These are phyloP conservation scores for Alviniconcha marisindica DNA, from an alignment of 1,140 invertebrate genomes.

Conservation along the genomic window DNA sequence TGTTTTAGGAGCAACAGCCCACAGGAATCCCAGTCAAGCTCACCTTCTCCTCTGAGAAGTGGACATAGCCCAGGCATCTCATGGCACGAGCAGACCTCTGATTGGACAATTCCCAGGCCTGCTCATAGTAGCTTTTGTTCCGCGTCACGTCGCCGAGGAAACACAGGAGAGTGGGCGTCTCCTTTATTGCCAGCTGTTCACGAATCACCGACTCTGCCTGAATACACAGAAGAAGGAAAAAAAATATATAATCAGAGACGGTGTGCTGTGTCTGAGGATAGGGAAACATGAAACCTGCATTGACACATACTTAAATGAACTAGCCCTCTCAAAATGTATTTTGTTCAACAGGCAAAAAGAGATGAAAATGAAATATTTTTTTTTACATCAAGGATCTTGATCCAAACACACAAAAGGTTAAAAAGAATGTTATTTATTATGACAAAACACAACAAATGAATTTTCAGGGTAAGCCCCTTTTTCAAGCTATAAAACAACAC, in stretches of 20 bases:
- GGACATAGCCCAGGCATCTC: slow-evolving; percentile 68
- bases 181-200: slow-evolving; percentile 86
- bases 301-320: not conserved
- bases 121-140: slow-evolving; percentile 85
- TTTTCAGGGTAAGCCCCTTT: no score
- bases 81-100: slow-evolving; percentile 68
- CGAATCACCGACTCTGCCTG: slow-evolving; percentile 92
- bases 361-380: no score
- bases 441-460: no score
- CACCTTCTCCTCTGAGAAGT: slow-evolving; percentile 68
- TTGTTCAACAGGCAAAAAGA: no score
- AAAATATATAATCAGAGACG: not conserved
- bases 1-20: no score
- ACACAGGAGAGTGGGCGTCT: slow-evolving; percentile 92
- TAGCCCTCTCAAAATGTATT: no score
- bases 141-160: slow-evolving; percentile 89
- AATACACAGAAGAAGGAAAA: slow-evolving; percentile 33
- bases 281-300: not conserved
- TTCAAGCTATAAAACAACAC: no score
- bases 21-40: slow-evolving; percentile 31
- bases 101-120: slow-evolving; percentile 93
- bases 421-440: no score
- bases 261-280: no score
- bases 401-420: no score
- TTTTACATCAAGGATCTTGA: no score